Evolutionary conservation across 2,888 invertebrate genomes (phyloP).

Genomic region (Pristionchus entomophagus): DNA sequence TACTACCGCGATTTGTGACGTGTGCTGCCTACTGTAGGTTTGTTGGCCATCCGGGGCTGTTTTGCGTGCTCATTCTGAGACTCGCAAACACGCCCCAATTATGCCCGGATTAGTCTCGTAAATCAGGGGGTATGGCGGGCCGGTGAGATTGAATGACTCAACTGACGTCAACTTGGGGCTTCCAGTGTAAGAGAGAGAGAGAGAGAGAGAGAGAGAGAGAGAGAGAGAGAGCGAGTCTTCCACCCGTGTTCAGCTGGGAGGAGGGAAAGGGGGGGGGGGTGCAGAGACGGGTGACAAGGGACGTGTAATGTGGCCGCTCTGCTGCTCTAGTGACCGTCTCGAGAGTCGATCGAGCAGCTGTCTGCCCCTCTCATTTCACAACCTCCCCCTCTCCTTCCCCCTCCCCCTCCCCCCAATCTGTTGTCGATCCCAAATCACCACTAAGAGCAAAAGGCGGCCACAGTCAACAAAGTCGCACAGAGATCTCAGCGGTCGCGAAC

Average conservation of each 20-base stretch:
- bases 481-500: background rate
- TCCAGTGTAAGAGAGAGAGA: slow-evolving; percentile 27
- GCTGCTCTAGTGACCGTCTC: slow-evolving; percentile 36
- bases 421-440: slow-evolving; percentile 16
- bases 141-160: background rate
- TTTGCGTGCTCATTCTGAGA: background rate
- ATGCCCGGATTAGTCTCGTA: background rate
- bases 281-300: too few species aligned
- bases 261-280: background rate
- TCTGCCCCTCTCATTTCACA: slow-evolving; percentile 13
- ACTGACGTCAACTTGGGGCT: slow-evolving; percentile 32
- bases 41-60: too few species aligned
- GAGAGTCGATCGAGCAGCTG: background rate
- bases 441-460: background rate
- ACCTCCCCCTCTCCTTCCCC: background rate
- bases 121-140: background rate
- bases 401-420: background rate
- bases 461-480: background rate
- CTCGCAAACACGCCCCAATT: background rate
- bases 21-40: too few species aligned
- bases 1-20: too few species aligned
- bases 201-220: too few species aligned
- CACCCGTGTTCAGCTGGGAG: background rate
- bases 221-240: background rate
- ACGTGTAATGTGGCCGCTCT: slow-evolving; percentile 15